Evolutionary conservation across 2,888 invertebrate species (phyloP).

Genomic region (Ctenicera cuprea): DNA sequence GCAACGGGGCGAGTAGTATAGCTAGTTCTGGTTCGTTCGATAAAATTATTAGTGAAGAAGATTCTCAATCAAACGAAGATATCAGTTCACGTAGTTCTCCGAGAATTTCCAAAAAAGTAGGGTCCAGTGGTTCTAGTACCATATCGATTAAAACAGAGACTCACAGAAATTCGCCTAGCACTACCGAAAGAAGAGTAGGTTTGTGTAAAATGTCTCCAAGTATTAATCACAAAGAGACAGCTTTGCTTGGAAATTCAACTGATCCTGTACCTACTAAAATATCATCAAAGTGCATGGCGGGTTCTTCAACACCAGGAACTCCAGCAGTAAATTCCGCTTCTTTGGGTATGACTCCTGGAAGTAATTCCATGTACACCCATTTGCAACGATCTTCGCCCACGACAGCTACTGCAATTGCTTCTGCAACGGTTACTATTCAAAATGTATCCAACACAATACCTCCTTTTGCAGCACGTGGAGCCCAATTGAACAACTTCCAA

Average conservation of each 20-base stretch:
- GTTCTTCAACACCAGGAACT: constrained; percentile 76
- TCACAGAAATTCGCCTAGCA: constrained; percentile 75
- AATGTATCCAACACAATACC: constrained; percentile 78
- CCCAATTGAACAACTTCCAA: constrained; percentile 69
- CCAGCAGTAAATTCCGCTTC: constrained; percentile 79
- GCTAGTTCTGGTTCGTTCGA: constrained; percentile 81
- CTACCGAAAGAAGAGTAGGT: constrained; percentile 72
- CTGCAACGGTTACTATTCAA: constrained; percentile 75
- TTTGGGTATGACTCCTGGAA: constrained; percentile 71
- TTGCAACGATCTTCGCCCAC: constrained; percentile 81
- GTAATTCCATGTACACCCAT: constrained; percentile 75
- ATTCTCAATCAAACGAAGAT: constrained; percentile 83
- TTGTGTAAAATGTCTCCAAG: constrained; percentile 75
- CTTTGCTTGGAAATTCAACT: constrained; percentile 67
- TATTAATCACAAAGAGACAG: constrained; percentile 76
- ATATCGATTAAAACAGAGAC: constrained; percentile 73
- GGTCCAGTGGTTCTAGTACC: constrained; percentile 66
- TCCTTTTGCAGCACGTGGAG: constrained; percentile 76
- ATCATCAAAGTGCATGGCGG: constrained; percentile 79
- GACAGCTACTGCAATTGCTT: constrained; percentile 78
- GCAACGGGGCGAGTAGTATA: constrained; percentile 86
- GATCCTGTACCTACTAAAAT: constrained; percentile 74
- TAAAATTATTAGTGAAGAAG: constrained; percentile 84
- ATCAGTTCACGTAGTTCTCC: constrained; percentile 76
- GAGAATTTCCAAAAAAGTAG: constrained; percentile 73